Conservation (phyloP, 2,113 vertebrate genomes). For the Amazona vittata region DNA sequence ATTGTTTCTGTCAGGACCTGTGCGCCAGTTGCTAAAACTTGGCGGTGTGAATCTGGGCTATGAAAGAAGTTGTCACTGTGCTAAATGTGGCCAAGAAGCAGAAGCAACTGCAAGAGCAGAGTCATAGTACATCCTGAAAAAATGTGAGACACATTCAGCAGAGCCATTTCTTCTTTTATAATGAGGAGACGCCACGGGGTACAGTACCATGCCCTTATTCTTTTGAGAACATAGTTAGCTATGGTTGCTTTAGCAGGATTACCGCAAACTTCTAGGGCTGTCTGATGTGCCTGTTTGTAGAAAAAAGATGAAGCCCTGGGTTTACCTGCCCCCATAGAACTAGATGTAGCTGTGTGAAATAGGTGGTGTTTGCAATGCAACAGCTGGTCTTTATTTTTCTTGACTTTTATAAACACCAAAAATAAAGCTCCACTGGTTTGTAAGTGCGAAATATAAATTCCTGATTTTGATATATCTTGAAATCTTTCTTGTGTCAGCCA, state of each 20-base stretch:
- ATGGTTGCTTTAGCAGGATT: background rate
- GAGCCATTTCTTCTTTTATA: background rate
- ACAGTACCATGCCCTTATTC: background rate
- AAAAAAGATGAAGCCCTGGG: background rate
- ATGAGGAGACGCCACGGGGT: background rate
- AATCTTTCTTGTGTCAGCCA: background rate
- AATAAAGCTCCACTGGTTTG: background rate
- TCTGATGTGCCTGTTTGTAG: background rate
- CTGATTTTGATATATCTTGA: background rate
- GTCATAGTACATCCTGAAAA: background rate
- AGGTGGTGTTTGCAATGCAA: background rate
- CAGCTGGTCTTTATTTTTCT: background rate
- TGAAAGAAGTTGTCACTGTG: background rate
- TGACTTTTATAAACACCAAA: background rate
- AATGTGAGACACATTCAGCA: background rate
- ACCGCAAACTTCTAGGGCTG: background rate
- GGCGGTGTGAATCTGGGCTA: background rate
- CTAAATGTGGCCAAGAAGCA: background rate
- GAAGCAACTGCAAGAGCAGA: background rate
- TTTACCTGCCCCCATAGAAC: background rate
- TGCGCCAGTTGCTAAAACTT: background rate
- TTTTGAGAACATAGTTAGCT: conserved; percentile 1
- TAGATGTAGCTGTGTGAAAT: background rate
- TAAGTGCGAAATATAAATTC: background rate
- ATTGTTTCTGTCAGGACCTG: background rate